Percentiles rank a stretch among this genome's conserved stretches.
These are phyloP conservation scores for Ectropis grisescens DNA, from an alignment of 1,140 invertebrate genomes.

Conservation along the genomic window DNA sequence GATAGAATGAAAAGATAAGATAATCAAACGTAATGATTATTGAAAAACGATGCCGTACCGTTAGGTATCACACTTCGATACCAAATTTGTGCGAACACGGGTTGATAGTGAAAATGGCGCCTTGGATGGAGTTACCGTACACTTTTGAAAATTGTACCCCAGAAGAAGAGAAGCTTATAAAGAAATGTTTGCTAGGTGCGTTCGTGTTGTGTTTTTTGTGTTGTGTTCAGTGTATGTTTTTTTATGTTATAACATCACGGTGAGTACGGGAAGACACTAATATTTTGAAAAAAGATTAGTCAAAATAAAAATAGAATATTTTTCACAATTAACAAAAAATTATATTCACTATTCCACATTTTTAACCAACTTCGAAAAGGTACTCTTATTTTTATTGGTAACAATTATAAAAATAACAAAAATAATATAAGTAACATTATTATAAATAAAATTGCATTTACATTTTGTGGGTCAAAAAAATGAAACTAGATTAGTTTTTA, in stretches of 20 bases:
- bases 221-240: conserved; percentile 17
- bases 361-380: no score
- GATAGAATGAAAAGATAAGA: conserved; percentile 11
- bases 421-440: no score
- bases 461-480: no score
- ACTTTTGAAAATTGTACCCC: conserved; percentile 34
- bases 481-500: no score
- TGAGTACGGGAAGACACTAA: conserved; percentile 1
- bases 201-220: conserved; percentile 20
- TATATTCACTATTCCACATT: background rate
- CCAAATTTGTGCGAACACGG: background rate
- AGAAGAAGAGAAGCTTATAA: conserved; percentile 47
- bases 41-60: conserved; percentile 7
- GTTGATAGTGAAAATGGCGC: conserved; percentile 20
- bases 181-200: conserved; percentile 48
- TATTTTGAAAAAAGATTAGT: conserved; percentile 3
- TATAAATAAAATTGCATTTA: no score
- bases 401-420: no score
- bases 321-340: background rate
- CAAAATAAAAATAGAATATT: background rate
- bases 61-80: conserved; percentile 4
- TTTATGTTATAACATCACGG: background rate
- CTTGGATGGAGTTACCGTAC: conserved; percentile 36
- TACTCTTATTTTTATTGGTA: no score
- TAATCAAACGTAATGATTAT: conserved; percentile 7